Conservation (phyloP, 2,113 vertebrate species). For the Strigops habroptila region DNA sequence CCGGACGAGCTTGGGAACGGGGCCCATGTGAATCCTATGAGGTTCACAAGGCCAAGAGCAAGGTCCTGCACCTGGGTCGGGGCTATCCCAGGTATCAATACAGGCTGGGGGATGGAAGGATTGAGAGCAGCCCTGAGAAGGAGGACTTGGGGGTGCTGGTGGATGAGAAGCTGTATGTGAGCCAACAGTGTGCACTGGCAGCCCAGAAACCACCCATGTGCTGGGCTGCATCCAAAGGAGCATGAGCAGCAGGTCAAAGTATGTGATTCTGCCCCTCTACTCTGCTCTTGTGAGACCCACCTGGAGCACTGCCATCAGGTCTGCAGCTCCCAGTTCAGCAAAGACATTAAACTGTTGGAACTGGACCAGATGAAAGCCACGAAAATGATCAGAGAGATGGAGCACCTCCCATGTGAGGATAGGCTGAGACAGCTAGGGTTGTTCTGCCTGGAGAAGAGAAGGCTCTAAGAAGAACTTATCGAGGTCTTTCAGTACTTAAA, state of each 20-base stretch:
- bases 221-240: background rate
- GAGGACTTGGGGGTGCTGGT: background rate
- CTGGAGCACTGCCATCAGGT: background rate
- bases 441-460: background rate
- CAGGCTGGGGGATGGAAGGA: background rate
- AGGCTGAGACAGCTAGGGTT: background rate
- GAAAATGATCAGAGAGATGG: background rate
- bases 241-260: background rate
- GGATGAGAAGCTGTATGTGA: background rate
- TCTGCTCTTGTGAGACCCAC: background rate
- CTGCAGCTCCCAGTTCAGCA: background rate
- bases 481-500: background rate
- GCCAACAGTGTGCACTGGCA: background rate
- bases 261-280: background rate
- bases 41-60: background rate
- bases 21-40: no score
- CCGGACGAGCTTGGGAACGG: background rate
- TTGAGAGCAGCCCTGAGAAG: background rate
- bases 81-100: background rate
- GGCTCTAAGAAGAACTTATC: background rate
- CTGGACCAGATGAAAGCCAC: rapidly evolving
- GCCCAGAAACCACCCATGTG: no score
- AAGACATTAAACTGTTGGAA: background rate
- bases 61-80: no score
- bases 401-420: background rate